These are phyloP conservation scores for Mesopsocus fuscifrons DNA, from an alignment of 2,888 invertebrate species.

Conservation along the genomic window DNA sequence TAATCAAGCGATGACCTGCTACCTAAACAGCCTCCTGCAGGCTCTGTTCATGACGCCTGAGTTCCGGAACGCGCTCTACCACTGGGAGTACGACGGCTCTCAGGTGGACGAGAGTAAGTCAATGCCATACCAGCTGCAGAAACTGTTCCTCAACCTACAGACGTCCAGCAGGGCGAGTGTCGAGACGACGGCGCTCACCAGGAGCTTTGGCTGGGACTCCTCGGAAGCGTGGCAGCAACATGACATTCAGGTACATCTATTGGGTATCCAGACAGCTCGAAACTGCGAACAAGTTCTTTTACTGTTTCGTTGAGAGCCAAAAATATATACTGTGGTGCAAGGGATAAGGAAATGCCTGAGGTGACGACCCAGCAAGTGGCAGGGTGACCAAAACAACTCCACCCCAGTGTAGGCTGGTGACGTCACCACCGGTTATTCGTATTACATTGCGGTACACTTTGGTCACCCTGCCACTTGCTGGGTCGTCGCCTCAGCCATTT, in stretches of 20 bases:
- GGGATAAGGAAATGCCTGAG: no score
- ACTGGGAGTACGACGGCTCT: conserved; percentile 53
- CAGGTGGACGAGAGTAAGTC: conserved; percentile 45
- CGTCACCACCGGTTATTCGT: no score
- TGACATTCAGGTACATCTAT: conserved; percentile 40
- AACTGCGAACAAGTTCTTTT: no score
- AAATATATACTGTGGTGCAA: no score
- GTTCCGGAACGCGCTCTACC: conserved; percentile 72
- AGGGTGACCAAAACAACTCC: no score
- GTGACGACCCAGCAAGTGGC: no score
- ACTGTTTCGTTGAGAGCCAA: no score
- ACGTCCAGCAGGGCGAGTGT: conserved; percentile 60
- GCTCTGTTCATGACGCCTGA: conserved; percentile 84
- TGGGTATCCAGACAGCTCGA: no score
- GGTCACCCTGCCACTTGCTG: no score
- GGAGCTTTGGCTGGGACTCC: conserved; percentile 80
- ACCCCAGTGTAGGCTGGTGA: no score
- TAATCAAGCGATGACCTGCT: conserved; percentile 86
- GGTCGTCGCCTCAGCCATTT: no score
- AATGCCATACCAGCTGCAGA: conserved; percentile 73
- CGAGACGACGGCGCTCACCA: conserved; percentile 71
- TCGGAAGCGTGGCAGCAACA: conserved; percentile 85
- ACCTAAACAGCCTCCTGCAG: conserved; percentile 72
- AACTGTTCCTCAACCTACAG: conserved; percentile 61
- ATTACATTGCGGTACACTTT: no score